Conservation (phyloP, 2,888 invertebrate genomes). For the Limenitis camilla region DNA sequence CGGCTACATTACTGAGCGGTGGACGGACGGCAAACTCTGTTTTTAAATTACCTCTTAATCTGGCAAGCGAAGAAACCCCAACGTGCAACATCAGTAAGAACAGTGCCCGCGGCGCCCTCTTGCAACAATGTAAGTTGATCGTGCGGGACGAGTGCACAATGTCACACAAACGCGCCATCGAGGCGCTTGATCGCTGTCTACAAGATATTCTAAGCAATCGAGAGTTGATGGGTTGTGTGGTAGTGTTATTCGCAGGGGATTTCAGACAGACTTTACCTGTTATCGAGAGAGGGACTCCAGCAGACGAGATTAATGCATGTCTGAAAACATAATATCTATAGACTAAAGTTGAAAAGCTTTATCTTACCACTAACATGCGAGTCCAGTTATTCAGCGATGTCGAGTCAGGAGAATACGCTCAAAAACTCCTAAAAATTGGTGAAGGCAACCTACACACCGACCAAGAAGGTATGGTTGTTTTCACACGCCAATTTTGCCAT, state of each 20-base stretch:
- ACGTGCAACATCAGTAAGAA: constrained; percentile 25
- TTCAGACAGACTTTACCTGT: constrained; percentile 27
- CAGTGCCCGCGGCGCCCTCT: constrained; percentile 17
- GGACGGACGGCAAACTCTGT: constrained; percentile 28
- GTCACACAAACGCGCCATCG: constrained; percentile 22
- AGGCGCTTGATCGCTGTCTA: constrained; percentile 19
- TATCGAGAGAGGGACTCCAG: constrained; percentile 27
- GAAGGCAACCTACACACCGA: constrained; percentile 27
- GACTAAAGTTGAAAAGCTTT: constrained; percentile 24
- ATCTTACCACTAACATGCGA: constrained; percentile 29
- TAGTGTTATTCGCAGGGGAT: constrained; percentile 23
- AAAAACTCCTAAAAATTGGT: constrained; percentile 25
- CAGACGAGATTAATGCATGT: constrained; percentile 30
- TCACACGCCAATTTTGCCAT: constrained; percentile 20
- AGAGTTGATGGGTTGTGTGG: constrained; percentile 23
- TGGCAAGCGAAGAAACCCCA: constrained; percentile 23
- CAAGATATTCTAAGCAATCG: constrained; percentile 20
- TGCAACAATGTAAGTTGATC: too few relatives aligned
- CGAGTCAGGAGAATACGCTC: constrained; percentile 25
- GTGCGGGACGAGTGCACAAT: constrained; percentile 26
- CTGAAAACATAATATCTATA: constrained; percentile 26
- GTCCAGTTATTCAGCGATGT: constrained; percentile 26
- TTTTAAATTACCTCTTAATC: constrained; percentile 20
- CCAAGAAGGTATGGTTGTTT: constrained; percentile 26
- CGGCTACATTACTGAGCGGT: constrained; percentile 24